Conservation (phyloP, 1,140 invertebrate genomes). For the Ylistrum balloti region DNA sequence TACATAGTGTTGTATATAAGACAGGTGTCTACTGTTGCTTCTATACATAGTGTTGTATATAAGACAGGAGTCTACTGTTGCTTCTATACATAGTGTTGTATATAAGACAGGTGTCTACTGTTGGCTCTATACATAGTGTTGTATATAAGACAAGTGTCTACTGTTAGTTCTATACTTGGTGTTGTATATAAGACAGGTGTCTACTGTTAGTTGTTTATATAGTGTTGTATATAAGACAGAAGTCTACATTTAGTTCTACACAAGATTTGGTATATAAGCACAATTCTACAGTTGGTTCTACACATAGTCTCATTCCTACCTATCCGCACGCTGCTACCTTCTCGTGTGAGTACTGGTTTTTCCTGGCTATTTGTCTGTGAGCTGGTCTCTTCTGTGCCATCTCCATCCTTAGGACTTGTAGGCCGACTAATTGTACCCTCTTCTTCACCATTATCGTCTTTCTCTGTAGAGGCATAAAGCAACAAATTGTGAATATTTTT, state of each 20-base stretch:
- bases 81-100: not conserved
- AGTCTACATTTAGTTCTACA: not conserved
- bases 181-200: too few relatives aligned
- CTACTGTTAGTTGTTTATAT: too few relatives aligned
- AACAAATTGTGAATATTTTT: too few relatives aligned
- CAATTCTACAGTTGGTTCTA: not conserved
- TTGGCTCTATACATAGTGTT: not conserved
- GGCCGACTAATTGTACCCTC: conserved; percentile 76
- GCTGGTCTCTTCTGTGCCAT: conserved; percentile 58
- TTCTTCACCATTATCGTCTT: conserved; percentile 71
- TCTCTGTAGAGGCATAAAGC: conserved; percentile 51
- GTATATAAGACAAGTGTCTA: not conserved
- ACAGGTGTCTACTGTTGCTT: not conserved
- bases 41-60: not conserved
- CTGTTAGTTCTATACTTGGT: not conserved
- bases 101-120: not conserved
- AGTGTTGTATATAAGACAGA: not conserved
- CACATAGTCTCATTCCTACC: conserved; percentile 51
- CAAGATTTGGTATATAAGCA: not conserved
- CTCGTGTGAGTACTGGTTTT: conserved; percentile 41
- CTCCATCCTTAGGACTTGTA: conserved; percentile 69
- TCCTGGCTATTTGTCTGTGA: conserved; percentile 42
- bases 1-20: not conserved
- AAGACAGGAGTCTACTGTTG: not conserved
- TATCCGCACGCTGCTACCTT: conserved; percentile 66